Evolutionary conservation across 2,797 vertebrate genomes (phyloP), one percentile per base, ranked within the genome.

Genomic region (Protosalanx chinensis): DNA sequence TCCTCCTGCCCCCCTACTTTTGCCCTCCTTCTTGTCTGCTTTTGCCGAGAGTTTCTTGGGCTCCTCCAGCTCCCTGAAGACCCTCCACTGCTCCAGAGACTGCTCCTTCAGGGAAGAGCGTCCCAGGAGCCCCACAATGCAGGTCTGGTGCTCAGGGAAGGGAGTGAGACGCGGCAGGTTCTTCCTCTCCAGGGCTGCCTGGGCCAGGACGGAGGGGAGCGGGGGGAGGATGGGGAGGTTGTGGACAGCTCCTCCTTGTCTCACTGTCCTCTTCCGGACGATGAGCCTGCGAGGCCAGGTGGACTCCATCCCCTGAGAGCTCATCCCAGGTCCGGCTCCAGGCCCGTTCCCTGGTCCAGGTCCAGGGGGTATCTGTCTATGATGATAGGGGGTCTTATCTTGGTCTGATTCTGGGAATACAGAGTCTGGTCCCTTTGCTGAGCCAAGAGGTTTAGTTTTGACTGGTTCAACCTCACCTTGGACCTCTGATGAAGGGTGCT

Each of bases 151-250:
- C 74, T 91, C 91, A 1, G 90, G 88, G 29, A 85, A 87, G 16
- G 90, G 89, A 18, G 88, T 87, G 64, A 78, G 72, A 10, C 77
- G 86, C 6, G 81, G 75, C 27, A 85, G 86, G 6, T 86, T 86
- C 64, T 92, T 90, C 75, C 91, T 92, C 70, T 93, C 91, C 0
- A 89, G 72, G 0, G 91, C 89, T 32, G 89, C 89, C 13, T 92
- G 86, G 3, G 80, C 77, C 49, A 87, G 74, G 71, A 94, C 85
- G 18, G 92, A 88, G 18, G 93, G 93, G n/a, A 94, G 86, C 0
- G 93, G 93, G 0, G 93, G 93, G 3, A 94, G 91, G 65, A 94
- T 93, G 4, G 93, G 93, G 27, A 94, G 91, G 77, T 93, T 93
- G 80, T 94, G 92, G 65, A 92, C 76, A 0, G 88, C 93, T 0